Evolutionary conservation across 2,113 vertebrate genomes (phyloP).

Genomic region (Onychostoma macrolepis): DNA sequence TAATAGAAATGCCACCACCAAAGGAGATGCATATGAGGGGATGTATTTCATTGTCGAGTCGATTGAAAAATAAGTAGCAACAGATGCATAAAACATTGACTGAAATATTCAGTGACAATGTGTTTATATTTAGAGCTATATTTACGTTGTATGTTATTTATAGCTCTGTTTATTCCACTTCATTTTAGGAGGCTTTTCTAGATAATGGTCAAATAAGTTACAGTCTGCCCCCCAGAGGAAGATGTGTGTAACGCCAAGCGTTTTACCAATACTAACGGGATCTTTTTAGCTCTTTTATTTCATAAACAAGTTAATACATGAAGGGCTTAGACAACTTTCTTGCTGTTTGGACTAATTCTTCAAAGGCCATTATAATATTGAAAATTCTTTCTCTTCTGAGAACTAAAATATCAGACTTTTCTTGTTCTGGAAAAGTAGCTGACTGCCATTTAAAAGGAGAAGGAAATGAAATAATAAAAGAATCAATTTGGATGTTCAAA

Average conservation of each 20-base stretch:
- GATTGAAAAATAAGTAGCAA: slow-evolving; percentile 23
- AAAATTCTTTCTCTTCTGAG: background rate
- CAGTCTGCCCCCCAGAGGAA: background rate
- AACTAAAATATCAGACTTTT: background rate
- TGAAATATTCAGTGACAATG: background rate
- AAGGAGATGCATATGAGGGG: slow-evolving; percentile 30
- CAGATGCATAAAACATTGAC: background rate
- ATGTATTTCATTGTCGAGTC: background rate
- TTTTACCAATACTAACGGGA: background rate
- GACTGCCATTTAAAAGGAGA: slow-evolving; percentile 42
- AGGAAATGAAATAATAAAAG: slow-evolving; percentile 48
- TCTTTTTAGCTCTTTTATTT: background rate
- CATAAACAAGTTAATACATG: background rate
- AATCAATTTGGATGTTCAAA: slow-evolving; percentile 65
- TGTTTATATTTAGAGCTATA: background rate
- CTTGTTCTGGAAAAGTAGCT: background rate
- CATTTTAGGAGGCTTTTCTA: background rate
- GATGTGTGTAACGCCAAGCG: background rate
- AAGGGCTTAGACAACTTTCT: background rate
- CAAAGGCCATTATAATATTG: background rate
- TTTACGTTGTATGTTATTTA: background rate
- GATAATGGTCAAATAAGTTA: background rate
- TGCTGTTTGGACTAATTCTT: background rate
- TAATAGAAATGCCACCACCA: slow-evolving; percentile 61
- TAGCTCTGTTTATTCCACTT: background rate